Percentiles rank a stretch among this genome's conserved stretches.
Evolutionary conservation across 1,140 invertebrate species (phyloP).

Genomic region (Drosophila tsacasi): DNA sequence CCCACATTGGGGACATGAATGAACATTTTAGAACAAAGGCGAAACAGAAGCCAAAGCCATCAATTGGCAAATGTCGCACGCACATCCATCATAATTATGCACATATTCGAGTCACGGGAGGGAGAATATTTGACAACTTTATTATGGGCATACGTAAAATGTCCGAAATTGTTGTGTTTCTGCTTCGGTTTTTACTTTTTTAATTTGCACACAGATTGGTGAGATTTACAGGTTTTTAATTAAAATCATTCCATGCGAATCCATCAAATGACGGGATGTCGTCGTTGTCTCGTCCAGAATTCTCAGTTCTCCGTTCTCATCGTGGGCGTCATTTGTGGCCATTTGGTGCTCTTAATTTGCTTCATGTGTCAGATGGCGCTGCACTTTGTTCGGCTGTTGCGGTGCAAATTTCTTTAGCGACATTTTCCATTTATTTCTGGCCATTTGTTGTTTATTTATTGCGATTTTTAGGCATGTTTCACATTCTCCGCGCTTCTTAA

Average conservation of each 20-base stretch:
- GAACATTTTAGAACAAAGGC: slow-evolving; percentile 33
- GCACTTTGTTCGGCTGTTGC: slow-evolving; percentile 64
- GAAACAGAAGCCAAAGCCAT: slow-evolving; percentile 44
- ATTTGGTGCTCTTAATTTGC: slow-evolving; percentile 66
- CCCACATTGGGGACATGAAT: slow-evolving; percentile 49
- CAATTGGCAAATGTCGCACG: slow-evolving; percentile 72
- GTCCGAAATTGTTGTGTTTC: slow-evolving; percentile 43
- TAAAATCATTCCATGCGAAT: slow-evolving; percentile 76
- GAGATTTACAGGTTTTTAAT: slow-evolving; percentile 82
- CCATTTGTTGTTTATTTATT: slow-evolving; percentile 74
- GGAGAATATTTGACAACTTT: slow-evolving; percentile 61
- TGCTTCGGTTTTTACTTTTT: slow-evolving; percentile 4
- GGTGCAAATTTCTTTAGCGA: slow-evolving; percentile 41
- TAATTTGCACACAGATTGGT: neutral
- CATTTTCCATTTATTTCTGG: slow-evolving; percentile 43
- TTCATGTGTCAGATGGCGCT: slow-evolving; percentile 72
- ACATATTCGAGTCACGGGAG: slow-evolving; percentile 32
- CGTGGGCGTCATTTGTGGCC: slow-evolving; percentile 27
- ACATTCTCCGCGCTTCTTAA: slow-evolving; percentile 61
- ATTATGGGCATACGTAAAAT: slow-evolving; percentile 42
- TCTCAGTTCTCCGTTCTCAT: neutral
- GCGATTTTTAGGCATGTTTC: slow-evolving; percentile 72
- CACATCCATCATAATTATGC: slow-evolving; percentile 77
- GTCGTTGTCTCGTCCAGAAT: slow-evolving; percentile 24
- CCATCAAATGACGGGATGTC: slow-evolving; percentile 53